Evolutionary conservation across 2,888 invertebrate species (phyloP).

Genomic region (Acleris holmiana): DNA sequence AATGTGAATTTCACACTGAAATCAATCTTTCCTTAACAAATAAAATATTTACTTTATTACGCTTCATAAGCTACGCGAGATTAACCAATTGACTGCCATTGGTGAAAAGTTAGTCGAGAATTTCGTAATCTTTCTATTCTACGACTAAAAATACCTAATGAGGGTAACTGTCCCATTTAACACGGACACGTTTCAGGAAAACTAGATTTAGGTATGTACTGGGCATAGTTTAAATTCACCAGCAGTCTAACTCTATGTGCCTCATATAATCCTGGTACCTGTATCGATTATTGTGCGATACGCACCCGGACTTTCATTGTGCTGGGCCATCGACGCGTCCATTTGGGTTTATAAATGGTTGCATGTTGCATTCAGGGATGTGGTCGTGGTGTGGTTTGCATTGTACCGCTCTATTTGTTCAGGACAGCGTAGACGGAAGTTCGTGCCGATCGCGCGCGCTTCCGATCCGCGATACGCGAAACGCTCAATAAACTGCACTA

Average conservation of each 20-base stretch:
- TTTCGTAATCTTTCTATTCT: neutral
- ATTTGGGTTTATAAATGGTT: conserved; percentile 69
- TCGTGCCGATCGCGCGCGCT: conserved; percentile 66
- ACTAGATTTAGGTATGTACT: neutral
- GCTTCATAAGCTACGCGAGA: neutral
- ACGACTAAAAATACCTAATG: too few species aligned
- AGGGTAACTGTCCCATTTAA: neutral
- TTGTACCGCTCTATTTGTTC: conserved; percentile 70
- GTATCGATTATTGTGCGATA: conserved; percentile 39
- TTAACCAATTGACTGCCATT: neutral
- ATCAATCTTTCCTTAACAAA: neutral
- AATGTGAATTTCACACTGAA: too few species aligned
- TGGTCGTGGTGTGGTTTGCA: conserved; percentile 24
- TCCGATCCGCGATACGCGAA: conserved; percentile 51
- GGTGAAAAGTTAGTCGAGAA: neutral
- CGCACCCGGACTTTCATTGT: conserved; percentile 23
- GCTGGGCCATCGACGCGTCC: conserved; percentile 47
- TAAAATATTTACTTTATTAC: neutral
- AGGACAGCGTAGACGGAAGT: conserved; percentile 70
- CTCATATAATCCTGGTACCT: conserved; percentile 1
- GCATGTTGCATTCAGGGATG: conserved; percentile 59
- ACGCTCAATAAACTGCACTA: conserved; percentile 39
- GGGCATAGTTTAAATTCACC: neutral
- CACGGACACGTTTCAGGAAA: too few species aligned
- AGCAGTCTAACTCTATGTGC: neutral